Evolutionary conservation across 2,113 vertebrate genomes (phyloP), one percentile per base, ranked within the genome.

Genomic region (Lagopus muta): DNA sequence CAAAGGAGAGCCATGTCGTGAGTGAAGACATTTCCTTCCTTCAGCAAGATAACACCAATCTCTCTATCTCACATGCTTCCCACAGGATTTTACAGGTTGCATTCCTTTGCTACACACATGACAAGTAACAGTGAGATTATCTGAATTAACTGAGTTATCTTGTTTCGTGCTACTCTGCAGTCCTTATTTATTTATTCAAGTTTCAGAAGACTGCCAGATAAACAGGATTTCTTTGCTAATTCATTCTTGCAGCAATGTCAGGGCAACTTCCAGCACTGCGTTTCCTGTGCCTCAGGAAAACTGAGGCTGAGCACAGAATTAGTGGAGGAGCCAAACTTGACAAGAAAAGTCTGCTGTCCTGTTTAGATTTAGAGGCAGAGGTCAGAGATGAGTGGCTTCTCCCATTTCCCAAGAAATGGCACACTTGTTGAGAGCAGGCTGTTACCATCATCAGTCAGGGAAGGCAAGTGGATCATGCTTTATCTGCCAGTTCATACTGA

Each of bases 11-110:
- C 67, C 0, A 0, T 15, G 69, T 88, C 61, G 88, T 75, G 40
- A 60, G 30, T 66, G 52, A 94, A 71, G 74, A 79, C 70, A 57
- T 91, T 91, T 88, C 88, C 78, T 93, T 88, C 88, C 78, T 48
- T 91, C 34, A 79, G 27, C 52, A 54, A 86, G 47, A 72, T 90
- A 80, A 47, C 57, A 21, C 27, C 6, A 6, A 27, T 88, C 70
- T 80, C 57, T 75, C 86, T 57, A 30, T 52, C 38, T 32, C 21
- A 22, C 32, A n/a, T 77, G 25, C 71, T 86, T 90, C 70, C 66
- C 43, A 32, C 21, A 43, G 60, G 24, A 21, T 64, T 22, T 60
- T 50, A 50, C 48, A 50, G 48, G 48, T 50, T 48, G 16, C 21
- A 30, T 50, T 27, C 17, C 48, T 70, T 91, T 65, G n/a, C 57